Base-by-base conservation (phyloP, 2,888 invertebrate species). In the Drosophila cyrtoloma region DNA sequence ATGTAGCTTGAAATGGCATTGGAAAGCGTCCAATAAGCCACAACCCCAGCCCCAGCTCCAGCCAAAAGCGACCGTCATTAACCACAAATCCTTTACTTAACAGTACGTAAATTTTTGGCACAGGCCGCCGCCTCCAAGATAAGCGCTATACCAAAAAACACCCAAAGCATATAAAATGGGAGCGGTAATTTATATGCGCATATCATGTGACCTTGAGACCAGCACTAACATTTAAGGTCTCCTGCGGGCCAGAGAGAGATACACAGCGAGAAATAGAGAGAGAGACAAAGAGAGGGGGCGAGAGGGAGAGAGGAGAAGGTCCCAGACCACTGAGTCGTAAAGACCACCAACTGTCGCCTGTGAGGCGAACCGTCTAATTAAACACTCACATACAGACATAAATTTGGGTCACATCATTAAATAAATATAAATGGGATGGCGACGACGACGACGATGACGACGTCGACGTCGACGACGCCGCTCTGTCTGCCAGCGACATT, bases 361-460 rank as follows among this genome's bases (percentile, higher is more conserved):
- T 80, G 71, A 72, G 81, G 80, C 83, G 75, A 75, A 81, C 79
- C 82, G 89, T 86, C 86, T 86, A 86, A 86, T 86, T 86, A 86
- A 86, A 86, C 86, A 86, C 91, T 90, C 86, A 79, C 89, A 90
- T 77, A 79, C 70, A 86, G 86, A 84, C 84, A 90, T 91, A 83
- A 91, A 88, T 88, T 88, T 88, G 88, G 87, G 87, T 91, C 91
- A 88, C 87, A 88, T 88, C 87, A 90, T 88, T 88, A 88, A 91
- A 91, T 90, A 88, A 88, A 89, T 88, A 88, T 89, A 88, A 87
- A 90, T 88, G 90, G 87, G 91, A 72, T 47, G 22, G 5, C 47
- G 39, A 19, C 39, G 37, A 5, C 47, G 39, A 19, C 39, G 37
- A 5, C 2, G 33, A 33, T 9, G 33, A 10, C 10, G n/a, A 42